Conservation (phyloP, 2,797 vertebrate genomes). For the Pipistrellus pipistrellus region DNA sequence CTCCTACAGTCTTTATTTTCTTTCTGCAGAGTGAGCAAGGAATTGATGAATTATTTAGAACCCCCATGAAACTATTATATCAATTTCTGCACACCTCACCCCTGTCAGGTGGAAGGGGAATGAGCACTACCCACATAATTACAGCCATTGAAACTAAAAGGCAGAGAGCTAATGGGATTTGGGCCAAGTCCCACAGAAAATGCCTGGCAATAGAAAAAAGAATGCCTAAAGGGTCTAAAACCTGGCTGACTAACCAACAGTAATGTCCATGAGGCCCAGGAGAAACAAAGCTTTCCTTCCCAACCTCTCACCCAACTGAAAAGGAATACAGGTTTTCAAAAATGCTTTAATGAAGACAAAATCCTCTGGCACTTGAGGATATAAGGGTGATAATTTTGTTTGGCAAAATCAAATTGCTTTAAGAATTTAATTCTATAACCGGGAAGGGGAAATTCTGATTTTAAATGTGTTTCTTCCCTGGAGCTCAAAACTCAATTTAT, state of each 20-base stretch:
- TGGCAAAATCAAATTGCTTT: slow-evolving; percentile 65
- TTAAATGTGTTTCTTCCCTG: slow-evolving; percentile 75
- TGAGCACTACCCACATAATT: slow-evolving; percentile 55
- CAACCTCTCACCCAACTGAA: not conserved
- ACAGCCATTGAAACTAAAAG: slow-evolving; percentile 61
- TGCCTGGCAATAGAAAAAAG: not conserved
- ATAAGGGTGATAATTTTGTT: slow-evolving; percentile 66
- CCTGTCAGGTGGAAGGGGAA: slow-evolving; percentile 52
- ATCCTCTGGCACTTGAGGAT: slow-evolving; percentile 60
- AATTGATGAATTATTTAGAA: slow-evolving; percentile 76
- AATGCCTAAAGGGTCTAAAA: slow-evolving; percentile 56
- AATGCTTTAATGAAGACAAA: slow-evolving; percentile 57
- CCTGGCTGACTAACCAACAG: not conserved
- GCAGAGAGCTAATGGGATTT: slow-evolving; percentile 6
- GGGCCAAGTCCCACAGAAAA: slow-evolving; percentile 52
- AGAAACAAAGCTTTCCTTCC: slow-evolving; percentile 64
- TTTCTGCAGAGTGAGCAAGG: slow-evolving; percentile 33
- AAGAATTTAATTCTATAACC: slow-evolving; percentile 72
- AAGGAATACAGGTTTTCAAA: slow-evolving; percentile 60
- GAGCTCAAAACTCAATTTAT: slow-evolving; percentile 79
- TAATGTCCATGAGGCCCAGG: not conserved
- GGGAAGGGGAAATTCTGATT: slow-evolving; percentile 62
- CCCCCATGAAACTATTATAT: slow-evolving; percentile 61
- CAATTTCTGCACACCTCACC: slow-evolving; percentile 67
- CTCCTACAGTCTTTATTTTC: slow-evolving; percentile 61